Evolutionary conservation across 2,113 vertebrate genomes (phyloP), one percentile per base, ranked within the genome.

Genomic region (Orientallactaga bullata): DNA sequence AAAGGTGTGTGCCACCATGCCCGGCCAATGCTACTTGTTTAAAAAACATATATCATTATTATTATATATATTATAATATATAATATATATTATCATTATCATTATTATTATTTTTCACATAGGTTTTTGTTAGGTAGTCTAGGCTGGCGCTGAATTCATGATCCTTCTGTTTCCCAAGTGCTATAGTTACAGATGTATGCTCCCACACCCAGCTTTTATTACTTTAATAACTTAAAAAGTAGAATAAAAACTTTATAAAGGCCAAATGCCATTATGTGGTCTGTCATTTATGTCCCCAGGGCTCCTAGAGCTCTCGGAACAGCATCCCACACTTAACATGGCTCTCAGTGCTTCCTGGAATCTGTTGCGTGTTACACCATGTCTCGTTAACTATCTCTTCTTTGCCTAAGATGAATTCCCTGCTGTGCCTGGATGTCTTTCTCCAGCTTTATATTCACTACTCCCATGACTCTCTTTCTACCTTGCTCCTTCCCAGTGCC

Each of bases 151-250:
- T 63, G 58, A 37, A 28, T n/a, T 63, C 58, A 37, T 24, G 2
- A 26, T 39, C 37, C 7, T 21, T 15, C 35, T 81, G 24, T 7
- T 63, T 39, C 61, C 26, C 9, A 65, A 42, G 17, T 42, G 35
- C 16, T 39, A 26, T 20, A 65, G 37, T 65, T 37, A 82, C 9
- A 15, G 28, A 11, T 15, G 23, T 16, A 3, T 84, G 42, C 30
- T 10, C 3, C 66, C 39, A 51, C 21, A 51, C 42, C n/a, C 30
- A 68, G 18, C 30, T 68, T 68, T 85, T 68, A 30, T 8, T 77
- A 86, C 55, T 89, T 73, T 39, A 68, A 60, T 61, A 81, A 85
- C 60, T 76, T 83, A 9, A 71, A 73, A 79, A 88, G 85, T 23
- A 47, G 4, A 90, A 58, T 78, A 71, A 65, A 81, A 24, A 72